Base-by-base conservation (phyloP, 1,140 invertebrate species). In the Acromyrmex echinatior region DNA sequence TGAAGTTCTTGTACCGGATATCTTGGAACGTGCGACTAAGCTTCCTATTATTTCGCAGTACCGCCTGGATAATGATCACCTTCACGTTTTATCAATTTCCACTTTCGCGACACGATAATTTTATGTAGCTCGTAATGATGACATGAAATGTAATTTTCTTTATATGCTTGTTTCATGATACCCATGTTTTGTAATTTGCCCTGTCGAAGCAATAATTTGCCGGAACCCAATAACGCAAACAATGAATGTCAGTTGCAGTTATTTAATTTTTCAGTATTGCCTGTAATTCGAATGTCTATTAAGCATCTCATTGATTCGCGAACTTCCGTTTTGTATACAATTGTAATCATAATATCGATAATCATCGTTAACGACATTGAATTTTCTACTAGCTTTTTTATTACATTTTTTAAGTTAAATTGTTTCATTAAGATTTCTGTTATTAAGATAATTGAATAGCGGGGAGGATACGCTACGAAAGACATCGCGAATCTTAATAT, bases 1-100 rank as follows among this genome's bases (percentile, higher is more conserved):
- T 58, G 10, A 31, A 73, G 53, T 84, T 84, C 53, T 82, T 51
- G 68, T 49, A 58, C 25, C 7, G 6, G 25, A 73, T 45, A 45
- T 58, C 28, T 25, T 10, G 28, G 16, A n/a, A 77, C 28, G 16
- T 28, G 60, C 18, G n/a, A 21, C 51, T 28, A 10, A 12, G 12
- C 25, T 35, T 73, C 39, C 18, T 82, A 49, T 76, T 84, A 45
- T 51, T 63, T 63, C 14, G 12, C 10, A n/a, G 14, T 25, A 7
- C 10, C 31, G 35, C 39, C 2, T 12, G 21, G 18, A 58, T 31
- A 58, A 82, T n/a, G 31, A 68, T 70, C 35, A 28, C 9, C 21
- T 35, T 31, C 51, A 7, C 14, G 18, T 21, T 51, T 62, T 35
- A 63, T 76, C 39, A 73, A 82, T 63, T 31, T 76, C 5, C 9